Percentiles rank a stretch among this genome's conserved stretches.
Evolutionary conservation across 2,888 invertebrate species (phyloP).

Genomic region (Euproctis similis): DNA sequence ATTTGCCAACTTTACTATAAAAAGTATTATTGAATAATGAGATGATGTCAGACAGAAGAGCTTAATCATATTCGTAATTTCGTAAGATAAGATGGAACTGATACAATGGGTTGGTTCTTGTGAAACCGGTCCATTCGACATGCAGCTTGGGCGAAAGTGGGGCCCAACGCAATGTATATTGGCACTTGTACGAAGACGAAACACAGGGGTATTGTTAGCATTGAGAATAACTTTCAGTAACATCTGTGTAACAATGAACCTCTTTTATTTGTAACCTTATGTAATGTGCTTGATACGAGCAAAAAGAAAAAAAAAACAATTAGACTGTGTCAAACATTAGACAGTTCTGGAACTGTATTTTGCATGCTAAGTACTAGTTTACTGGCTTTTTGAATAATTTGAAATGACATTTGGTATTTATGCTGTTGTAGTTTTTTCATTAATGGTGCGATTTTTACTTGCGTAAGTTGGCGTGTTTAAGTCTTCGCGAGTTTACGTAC

Average conservation of each 20-base stretch:
- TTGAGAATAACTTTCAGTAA: constrained; percentile 44
- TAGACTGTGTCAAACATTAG: constrained; percentile 5
- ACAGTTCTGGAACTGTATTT: constrained; percentile 6
- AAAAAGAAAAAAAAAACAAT: no score
- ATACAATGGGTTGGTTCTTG: constrained; percentile 66
- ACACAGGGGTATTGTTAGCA: constrained; percentile 55
- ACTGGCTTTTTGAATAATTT: not conserved
- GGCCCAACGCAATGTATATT: constrained; percentile 50
- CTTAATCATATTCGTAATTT: constrained; percentile 69
- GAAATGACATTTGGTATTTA: not conserved
- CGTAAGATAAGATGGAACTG: constrained; percentile 65
- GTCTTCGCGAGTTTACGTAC: not conserved
- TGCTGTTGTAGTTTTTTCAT: not conserved
- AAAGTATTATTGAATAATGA: constrained; percentile 29
- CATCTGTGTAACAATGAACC: constrained; percentile 35
- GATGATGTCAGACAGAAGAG: constrained; percentile 59
- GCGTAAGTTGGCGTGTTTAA: not conserved
- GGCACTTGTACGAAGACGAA: constrained; percentile 45
- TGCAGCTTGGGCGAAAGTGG: constrained; percentile 69
- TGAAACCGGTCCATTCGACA: constrained; percentile 62
- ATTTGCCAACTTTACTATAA: constrained; percentile 9
- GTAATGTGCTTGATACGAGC: constrained; percentile 14
- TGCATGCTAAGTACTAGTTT: constrained; percentile 6
- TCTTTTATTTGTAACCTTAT: constrained; percentile 18
- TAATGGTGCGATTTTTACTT: not conserved